Evolutionary conservation across 2,888 invertebrate genomes (phyloP).

Genomic region (Conus canariensis): DNA sequence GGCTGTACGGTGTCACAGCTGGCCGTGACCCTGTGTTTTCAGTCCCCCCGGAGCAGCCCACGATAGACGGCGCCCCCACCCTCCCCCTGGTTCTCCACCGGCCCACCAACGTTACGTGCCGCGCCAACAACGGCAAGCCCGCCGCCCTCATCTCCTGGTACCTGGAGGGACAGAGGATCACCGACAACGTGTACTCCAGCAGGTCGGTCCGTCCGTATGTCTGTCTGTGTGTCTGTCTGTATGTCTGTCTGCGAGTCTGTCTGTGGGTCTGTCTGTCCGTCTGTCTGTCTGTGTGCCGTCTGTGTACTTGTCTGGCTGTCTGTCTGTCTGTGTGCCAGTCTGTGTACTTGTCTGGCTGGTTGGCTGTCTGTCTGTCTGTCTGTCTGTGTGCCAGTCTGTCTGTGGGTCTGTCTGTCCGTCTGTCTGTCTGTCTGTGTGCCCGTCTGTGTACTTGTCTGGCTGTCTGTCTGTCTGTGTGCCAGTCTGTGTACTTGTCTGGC

Average conservation of each 20-base stretch:
- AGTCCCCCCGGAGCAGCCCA: conserved; percentile 95
- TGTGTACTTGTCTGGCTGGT: no score
- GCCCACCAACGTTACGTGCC: conserved; percentile 93
- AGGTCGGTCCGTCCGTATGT: conserved; percentile 36
- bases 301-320: neutral
- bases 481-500: no score
- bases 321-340: neutral
- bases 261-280: neutral
- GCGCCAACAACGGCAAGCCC: conserved; percentile 92
- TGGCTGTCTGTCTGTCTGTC: conserved; percentile 2
- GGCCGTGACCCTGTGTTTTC: conserved; percentile 12
- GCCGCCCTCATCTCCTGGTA: conserved; percentile 87
- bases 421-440: neutral
- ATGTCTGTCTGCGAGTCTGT: neutral
- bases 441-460: no score
- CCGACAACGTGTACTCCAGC: conserved; percentile 59
- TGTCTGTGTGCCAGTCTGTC: neutral
- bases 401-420: conserved; percentile 4
- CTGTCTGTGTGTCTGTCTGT: conserved; percentile 11
- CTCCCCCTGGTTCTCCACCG: conserved; percentile 91
- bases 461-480: no score
- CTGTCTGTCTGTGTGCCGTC: neutral
- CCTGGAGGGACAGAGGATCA: conserved; percentile 58
- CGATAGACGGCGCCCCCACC: conserved; percentile 89
- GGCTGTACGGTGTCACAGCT: no score